Percentiles rank a stretch among this genome's conserved stretches.
Evolutionary conservation across 2,888 invertebrate genomes (phyloP).

Genomic region (Agrypnus murinus): DNA sequence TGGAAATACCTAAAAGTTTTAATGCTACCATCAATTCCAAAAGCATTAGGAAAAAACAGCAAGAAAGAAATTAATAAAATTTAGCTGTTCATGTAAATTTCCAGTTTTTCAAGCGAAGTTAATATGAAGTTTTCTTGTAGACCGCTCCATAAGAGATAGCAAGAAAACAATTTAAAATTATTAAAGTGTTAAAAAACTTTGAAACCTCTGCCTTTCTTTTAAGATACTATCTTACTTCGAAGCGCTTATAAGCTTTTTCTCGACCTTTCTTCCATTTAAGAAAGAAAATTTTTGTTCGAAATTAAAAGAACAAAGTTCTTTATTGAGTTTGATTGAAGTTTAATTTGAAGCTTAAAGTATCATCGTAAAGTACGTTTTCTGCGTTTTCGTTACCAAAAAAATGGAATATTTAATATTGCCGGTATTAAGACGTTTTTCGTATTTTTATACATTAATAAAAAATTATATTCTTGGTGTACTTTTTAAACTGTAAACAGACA

Average conservation of each 20-base stretch:
- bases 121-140: slow-evolving; percentile 10
- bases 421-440: slow-evolving; percentile 12
- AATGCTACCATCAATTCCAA: not conserved
- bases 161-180: slow-evolving; percentile 40
- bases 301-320: slow-evolving; percentile 50
- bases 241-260: slow-evolving; percentile 32
- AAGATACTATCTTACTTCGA: slow-evolving; percentile 25
- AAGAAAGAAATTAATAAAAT: no score
- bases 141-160: slow-evolving; percentile 10
- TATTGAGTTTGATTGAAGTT: slow-evolving; percentile 54
- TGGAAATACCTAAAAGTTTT: no score
- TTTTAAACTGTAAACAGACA: slow-evolving; percentile 45
- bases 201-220: slow-evolving; percentile 31
- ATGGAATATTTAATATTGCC: slow-evolving; percentile 14
- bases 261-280: slow-evolving; percentile 31
- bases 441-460: slow-evolving; percentile 29
- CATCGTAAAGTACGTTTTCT: slow-evolving; percentile 43
- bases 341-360: slow-evolving; percentile 52
- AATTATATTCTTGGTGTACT: slow-evolving; percentile 13
- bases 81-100: slow-evolving; percentile 1
- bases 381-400: slow-evolving; percentile 31
- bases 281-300: slow-evolving; percentile 45
- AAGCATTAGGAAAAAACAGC: no score
- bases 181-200: slow-evolving; percentile 31
- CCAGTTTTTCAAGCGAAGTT: slow-evolving; percentile 5